phyloP scores from a whole-genome alignment of 2,797 vertebrate genomes.

The Chelon auratus region DNA sequence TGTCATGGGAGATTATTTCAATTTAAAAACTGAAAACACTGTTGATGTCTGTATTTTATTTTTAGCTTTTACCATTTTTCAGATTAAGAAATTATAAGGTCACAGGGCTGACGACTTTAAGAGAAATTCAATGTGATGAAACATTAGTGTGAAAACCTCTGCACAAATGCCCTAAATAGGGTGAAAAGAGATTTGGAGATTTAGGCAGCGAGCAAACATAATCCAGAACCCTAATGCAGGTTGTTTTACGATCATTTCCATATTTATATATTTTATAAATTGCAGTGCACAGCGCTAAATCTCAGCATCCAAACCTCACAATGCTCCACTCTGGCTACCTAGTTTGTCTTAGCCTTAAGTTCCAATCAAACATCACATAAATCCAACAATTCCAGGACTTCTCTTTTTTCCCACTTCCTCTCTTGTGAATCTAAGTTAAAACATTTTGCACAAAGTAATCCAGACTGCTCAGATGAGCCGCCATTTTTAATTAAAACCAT shows the following conservation, averaged over 20 bases:
- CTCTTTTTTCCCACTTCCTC: conserved; percentile 16
- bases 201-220: conserved; percentile 66
- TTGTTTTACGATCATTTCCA: conserved; percentile 64
- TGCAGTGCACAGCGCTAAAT: conserved; percentile 4
- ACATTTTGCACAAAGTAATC: conserved; percentile 67
- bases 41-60: conserved; percentile 21
- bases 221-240: conserved; percentile 71
- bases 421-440: conserved; percentile 62
- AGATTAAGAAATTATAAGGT: conserved; percentile 50
- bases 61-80: conserved; percentile 27
- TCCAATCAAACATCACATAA: conserved; percentile 41
- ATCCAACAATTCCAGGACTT: conserved; percentile 24
- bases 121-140: conserved; percentile 55
- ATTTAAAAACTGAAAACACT: conserved; percentile 11
- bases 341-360: conserved; percentile 33
- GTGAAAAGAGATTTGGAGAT: conserved; percentile 75
- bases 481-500: conserved; percentile 82
- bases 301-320: conserved; percentile 15
- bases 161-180: conserved; percentile 68
- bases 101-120: conserved; percentile 48
- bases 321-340: conserved; percentile 13
- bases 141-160: conserved; percentile 51
- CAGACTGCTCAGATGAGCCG: conserved; percentile 68
- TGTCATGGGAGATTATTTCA: conserved; percentile 26
- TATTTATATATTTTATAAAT: conserved; percentile 43